These are phyloP conservation scores for Isoperla grammatica DNA, from an alignment of 2,888 invertebrate species.

Conservation along the genomic window DNA sequence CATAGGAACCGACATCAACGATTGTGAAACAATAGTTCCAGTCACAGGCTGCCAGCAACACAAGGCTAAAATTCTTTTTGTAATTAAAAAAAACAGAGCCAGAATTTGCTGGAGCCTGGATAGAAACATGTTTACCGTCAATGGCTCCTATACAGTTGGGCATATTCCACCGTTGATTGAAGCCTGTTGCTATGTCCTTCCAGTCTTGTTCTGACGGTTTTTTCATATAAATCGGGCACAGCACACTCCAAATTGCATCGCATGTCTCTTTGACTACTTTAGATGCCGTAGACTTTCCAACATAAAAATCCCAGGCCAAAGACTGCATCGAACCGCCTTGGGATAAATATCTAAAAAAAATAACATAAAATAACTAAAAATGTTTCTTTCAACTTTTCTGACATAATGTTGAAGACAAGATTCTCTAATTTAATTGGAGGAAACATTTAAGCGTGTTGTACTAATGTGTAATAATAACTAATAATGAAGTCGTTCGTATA, in stretches of 20 bases:
- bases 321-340: slow-evolving; percentile 8
- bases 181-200: slow-evolving; percentile 25
- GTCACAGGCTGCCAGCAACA: slow-evolving; percentile 8
- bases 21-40: slow-evolving; percentile 12
- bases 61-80: slow-evolving; percentile 39
- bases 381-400: too few relatives aligned
- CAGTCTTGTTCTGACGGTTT: slow-evolving; percentile 5
- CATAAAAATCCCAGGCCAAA: slow-evolving; percentile 9
- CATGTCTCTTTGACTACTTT: slow-evolving; percentile 5
- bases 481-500: too few relatives aligned
- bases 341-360: neutral
- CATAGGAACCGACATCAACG: slow-evolving; percentile 19
- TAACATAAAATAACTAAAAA: too few relatives aligned
- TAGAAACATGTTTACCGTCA: slow-evolving; percentile 39
- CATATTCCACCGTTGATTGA: slow-evolving; percentile 37
- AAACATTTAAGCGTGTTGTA: too few relatives aligned
- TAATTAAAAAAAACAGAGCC: slow-evolving; percentile 38
- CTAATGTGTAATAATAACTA: too few relatives aligned
- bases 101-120: slow-evolving; percentile 36
- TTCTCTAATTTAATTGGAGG: too few relatives aligned
- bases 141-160: slow-evolving; percentile 38
- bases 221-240: neutral
- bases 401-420: too few relatives aligned
- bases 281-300: slow-evolving; percentile 1
- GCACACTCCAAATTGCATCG: slow-evolving; percentile 9